Percentiles rank a stretch among this genome's conserved stretches.
phyloP scores from a whole-genome alignment of 2,113 vertebrate genomes.

The Sapayoa aenigma region DNA sequence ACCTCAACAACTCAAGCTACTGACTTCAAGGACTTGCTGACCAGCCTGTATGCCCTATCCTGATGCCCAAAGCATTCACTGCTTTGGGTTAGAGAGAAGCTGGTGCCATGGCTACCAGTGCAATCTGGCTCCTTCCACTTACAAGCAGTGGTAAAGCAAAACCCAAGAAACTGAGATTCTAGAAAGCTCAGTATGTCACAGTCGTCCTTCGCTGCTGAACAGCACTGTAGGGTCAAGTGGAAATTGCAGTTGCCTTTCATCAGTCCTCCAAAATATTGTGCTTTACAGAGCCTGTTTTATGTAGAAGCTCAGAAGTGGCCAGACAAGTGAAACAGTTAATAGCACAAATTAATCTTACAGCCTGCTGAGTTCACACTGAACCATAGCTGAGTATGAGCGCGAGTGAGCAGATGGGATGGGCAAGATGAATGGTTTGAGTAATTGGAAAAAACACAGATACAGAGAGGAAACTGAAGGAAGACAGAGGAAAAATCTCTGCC shows the following conservation, averaged over 20 bases:
- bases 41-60: neutral
- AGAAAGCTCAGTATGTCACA: neutral
- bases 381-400: conserved; percentile 27
- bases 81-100: neutral
- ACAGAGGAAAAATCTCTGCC: conserved; percentile 49
- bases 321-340: conserved; percentile 59
- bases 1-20: neutral
- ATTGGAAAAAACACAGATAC: conserved; percentile 51
- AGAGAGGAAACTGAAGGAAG: conserved; percentile 46
- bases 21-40: neutral
- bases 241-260: conserved; percentile 31
- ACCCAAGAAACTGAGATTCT: neutral
- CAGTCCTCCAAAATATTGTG: neutral
- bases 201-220: neutral
- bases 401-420: conserved; percentile 47
- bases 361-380: conserved; percentile 57
- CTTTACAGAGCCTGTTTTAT: neutral
- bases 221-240: neutral
- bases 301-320: conserved; percentile 21
- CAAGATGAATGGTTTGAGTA: conserved; percentile 54
- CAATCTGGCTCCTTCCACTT: neutral
- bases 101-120: neutral
- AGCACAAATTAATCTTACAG: conserved; percentile 49
- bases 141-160: neutral
- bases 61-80: neutral